Evolutionary conservation across 2,888 invertebrate genomes (phyloP).

Genomic region (Drosophila conformis): DNA sequence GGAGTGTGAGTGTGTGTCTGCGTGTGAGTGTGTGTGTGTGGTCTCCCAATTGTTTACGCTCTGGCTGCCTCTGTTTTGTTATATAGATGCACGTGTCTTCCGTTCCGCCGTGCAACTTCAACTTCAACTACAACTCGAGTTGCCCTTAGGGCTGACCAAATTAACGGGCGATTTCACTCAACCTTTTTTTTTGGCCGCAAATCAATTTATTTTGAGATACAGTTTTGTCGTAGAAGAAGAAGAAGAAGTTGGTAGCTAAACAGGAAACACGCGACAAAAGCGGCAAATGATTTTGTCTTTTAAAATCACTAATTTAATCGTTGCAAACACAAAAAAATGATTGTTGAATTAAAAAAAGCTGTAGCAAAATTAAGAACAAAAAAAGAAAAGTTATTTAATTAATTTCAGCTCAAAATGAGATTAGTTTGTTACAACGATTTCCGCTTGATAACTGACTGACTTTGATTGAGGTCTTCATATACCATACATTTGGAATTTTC

Average conservation of each 20-base stretch:
- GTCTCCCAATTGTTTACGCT: conserved; percentile 42
- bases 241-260: conserved; percentile 8
- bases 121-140: neutral
- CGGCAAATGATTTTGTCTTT: neutral
- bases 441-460: neutral
- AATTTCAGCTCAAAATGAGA: neutral
- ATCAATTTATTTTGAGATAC: conserved; percentile 27
- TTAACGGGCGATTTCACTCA: conserved; percentile 46
- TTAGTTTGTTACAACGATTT: neutral
- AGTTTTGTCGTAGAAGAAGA: conserved; percentile 12
- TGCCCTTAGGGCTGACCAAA: conserved; percentile 41
- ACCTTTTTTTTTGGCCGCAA: conserved; percentile 25
- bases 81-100: conserved; percentile 55
- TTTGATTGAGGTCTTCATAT: neutral
- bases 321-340: neutral
- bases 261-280: conserved; percentile 30
- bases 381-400: neutral
- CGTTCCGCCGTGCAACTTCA: conserved; percentile 49
- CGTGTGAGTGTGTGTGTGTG: neutral
- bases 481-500: neutral
- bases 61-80: conserved; percentile 26
- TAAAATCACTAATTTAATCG: conserved; percentile 5
- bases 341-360: neutral
- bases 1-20: neutral
- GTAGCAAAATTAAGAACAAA: neutral